Evolutionary conservation across 2,113 vertebrate species (phyloP).

Genomic region (Gracilinanus agilis): DNA sequence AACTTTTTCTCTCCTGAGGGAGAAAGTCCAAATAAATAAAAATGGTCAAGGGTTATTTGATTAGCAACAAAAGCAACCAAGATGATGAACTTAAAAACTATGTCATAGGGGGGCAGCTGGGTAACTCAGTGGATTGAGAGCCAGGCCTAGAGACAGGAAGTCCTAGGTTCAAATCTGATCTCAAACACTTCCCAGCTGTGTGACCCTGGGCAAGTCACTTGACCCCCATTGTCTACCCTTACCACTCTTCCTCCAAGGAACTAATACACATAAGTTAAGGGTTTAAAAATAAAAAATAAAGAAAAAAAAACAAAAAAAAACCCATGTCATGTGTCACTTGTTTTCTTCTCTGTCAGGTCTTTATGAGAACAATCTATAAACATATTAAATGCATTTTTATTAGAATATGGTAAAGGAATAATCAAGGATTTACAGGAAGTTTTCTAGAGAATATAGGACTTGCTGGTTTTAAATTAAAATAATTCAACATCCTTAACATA

Average conservation of each 20-base stretch:
- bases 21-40: neutral
- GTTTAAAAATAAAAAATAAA: too few relatives aligned
- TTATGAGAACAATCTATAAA: neutral
- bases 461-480: neutral
- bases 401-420: neutral
- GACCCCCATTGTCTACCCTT: too few relatives aligned
- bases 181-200: too few relatives aligned
- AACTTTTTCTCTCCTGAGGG: too few relatives aligned
- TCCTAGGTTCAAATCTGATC: too few relatives aligned
- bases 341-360: neutral
- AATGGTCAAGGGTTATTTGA: neutral
- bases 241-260: too few relatives aligned
- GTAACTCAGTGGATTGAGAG: too few relatives aligned
- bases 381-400: neutral
- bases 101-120: too few relatives aligned
- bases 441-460: neutral
- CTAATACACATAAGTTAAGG: too few relatives aligned
- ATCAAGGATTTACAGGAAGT: neutral
- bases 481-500: neutral
- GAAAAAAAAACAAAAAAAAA: too few relatives aligned
- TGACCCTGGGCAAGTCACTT: too few relatives aligned
- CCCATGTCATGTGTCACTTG: neutral
- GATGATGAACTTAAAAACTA: neutral
- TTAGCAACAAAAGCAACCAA: neutral
- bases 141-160: too few relatives aligned